Evolutionary conservation across 2,797 vertebrate genomes (phyloP).

Genomic region (Vireo griseus): DNA sequence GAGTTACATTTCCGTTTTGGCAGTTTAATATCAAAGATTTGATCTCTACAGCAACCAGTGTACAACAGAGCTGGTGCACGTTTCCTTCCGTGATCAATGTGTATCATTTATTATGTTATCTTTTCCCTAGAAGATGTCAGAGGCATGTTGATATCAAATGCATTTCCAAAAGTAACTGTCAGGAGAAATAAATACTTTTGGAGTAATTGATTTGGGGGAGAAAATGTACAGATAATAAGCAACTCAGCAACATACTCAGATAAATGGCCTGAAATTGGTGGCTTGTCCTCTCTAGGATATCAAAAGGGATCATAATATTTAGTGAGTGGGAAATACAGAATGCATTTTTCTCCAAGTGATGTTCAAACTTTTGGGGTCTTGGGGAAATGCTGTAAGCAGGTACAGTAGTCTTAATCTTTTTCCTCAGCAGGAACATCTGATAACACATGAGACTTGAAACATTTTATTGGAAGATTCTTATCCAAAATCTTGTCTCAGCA

Average conservation of each 20-base stretch:
- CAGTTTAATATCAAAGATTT: not conserved
- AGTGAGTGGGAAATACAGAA: not conserved
- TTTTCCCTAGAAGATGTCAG: slow-evolving; percentile 25
- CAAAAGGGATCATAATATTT: not conserved
- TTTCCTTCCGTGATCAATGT: not conserved
- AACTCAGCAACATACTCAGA: not conserved
- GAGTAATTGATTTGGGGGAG: not conserved
- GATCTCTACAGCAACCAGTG: not conserved
- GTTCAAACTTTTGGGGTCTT: not conserved
- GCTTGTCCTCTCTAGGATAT: not conserved
- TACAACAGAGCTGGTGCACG: not conserved
- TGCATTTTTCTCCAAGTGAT: not conserved
- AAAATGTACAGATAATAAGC: not conserved
- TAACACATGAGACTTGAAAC: not conserved
- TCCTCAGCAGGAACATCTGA: not conserved
- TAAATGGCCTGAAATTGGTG: slow-evolving; percentile 1
- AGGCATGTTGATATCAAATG: not conserved
- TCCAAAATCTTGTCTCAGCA: not conserved
- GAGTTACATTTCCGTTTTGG: not conserved
- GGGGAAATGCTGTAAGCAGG: not conserved
- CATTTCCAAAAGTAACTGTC: not conserved
- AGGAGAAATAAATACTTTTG: slow-evolving; percentile 9
- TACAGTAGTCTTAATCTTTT: not conserved
- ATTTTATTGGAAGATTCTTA: not conserved
- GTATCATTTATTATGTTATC: not conserved